phyloP scores from a whole-genome alignment of 2,888 invertebrate genomes.

The Leistus spinibarbis region DNA sequence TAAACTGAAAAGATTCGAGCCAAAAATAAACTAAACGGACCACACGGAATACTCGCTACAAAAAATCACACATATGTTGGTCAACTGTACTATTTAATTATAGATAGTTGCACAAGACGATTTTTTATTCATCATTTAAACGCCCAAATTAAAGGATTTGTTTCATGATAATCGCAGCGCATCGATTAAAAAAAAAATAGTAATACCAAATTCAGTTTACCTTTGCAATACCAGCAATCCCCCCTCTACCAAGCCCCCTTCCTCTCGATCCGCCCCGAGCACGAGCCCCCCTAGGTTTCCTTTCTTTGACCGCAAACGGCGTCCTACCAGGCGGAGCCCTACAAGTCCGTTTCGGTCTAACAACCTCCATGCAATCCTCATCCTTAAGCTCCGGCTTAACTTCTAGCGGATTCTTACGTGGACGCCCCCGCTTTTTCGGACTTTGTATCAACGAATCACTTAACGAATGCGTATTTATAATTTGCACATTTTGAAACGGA shows the following conservation, averaged over 20 bases:
- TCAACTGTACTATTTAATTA: conserved; percentile 21
- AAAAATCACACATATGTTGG: conserved; percentile 24
- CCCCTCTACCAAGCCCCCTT: conserved; percentile 45
- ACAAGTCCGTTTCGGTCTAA: conserved; percentile 56
- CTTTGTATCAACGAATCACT: conserved; percentile 45
- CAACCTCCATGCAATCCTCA: conserved; percentile 46
- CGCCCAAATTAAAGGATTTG: neutral
- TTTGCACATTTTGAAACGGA: conserved; percentile 44
- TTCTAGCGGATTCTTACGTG: conserved; percentile 58
- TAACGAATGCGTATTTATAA: conserved; percentile 49
- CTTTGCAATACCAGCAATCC: neutral
- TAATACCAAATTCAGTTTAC: neutral
- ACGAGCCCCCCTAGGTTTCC: conserved; percentile 54
- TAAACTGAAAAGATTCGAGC: conserved; percentile 27
- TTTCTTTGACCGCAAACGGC: conserved; percentile 55
- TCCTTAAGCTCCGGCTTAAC: conserved; percentile 54
- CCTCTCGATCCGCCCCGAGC: conserved; percentile 48
- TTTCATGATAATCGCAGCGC: neutral
- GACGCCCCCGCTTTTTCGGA: conserved; percentile 59
- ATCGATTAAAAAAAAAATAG: neutral
- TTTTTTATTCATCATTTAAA: neutral
- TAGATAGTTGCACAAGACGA: neutral
- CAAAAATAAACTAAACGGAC: conserved; percentile 34
- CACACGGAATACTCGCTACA: conserved; percentile 31
- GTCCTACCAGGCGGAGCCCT: conserved; percentile 54